Evolutionary conservation across 35 echinoderm and acorn worm species (phyloP).

Genomic region (Apostichopus parvimensis): DNA sequence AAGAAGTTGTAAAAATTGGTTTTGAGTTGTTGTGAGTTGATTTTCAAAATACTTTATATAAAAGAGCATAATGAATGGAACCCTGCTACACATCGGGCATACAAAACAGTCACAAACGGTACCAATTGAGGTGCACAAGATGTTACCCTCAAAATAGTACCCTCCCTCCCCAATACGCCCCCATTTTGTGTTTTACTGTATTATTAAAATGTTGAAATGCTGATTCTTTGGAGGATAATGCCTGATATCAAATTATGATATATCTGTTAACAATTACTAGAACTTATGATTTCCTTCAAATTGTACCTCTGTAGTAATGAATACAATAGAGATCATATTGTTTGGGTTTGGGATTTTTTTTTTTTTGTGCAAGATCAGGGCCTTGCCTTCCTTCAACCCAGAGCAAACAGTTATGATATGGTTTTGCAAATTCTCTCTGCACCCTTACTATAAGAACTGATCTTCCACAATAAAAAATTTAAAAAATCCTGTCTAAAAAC

Average conservation of each 20-base stretch:
- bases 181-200: no score
- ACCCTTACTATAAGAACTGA: no score
- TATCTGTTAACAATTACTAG: neutral
- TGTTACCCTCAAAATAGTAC: neutral
- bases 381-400: neutral
- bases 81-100: neutral
- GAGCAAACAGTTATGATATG: neutral
- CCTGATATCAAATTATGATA: neutral
- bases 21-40: slow-evolving; percentile 42
- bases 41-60: slow-evolving; percentile 33
- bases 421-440: neutral
- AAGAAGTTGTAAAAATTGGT: slow-evolving; percentile 35
- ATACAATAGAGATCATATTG: neutral
- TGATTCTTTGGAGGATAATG: neutral
- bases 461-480: no score
- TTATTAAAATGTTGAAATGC: neutral
- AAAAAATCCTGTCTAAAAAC: no score
- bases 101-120: no score
- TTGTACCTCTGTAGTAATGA: neutral
- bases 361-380: neutral
- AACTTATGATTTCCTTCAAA: neutral
- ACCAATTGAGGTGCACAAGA: no score
- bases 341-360: neutral
- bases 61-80: slow-evolving; percentile 9
- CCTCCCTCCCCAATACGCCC: neutral